Evolutionary conservation across 2,797 vertebrate species (phyloP).

Genomic region (Rachycentron canadum): DNA sequence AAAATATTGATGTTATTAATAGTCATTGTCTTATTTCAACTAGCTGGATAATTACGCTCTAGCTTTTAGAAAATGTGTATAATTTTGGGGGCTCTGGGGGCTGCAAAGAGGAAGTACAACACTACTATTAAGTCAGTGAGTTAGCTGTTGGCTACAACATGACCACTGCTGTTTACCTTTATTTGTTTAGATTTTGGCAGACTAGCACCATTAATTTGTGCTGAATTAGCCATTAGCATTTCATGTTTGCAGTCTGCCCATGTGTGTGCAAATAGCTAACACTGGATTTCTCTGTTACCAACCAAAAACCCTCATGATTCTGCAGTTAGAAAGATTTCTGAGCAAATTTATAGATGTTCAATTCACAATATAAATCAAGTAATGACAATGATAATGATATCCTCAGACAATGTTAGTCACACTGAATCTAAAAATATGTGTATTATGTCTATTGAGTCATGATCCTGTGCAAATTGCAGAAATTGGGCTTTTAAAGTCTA

Average conservation of each 20-base stretch:
- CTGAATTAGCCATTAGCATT: not conserved
- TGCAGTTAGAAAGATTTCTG: not conserved
- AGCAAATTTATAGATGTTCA: not conserved
- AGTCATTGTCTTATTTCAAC: not conserved
- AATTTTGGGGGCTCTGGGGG: not conserved
- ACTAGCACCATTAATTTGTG: not conserved
- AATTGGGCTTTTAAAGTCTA: not conserved
- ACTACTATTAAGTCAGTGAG: not conserved
- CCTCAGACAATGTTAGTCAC: not conserved
- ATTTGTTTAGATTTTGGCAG: constrained; percentile 22
- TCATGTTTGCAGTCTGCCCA: not conserved
- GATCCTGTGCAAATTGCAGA: not conserved
- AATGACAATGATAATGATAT: constrained; percentile 5
- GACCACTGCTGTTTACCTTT: not conserved
- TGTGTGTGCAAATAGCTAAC: not conserved
- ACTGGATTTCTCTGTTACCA: not conserved
- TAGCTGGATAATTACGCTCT: not conserved
- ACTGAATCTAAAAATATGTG: not conserved
- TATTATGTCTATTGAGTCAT: not conserved
- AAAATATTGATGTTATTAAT: too few relatives aligned
- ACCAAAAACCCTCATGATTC: not conserved
- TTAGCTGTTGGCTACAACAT: not conserved
- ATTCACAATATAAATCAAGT: not conserved
- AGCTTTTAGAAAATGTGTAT: not conserved
- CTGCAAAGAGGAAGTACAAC: constrained; percentile 8